These are phyloP conservation scores for Caranx melampygus DNA, from an alignment of 2,113 vertebrate species.

Conservation along the genomic window DNA sequence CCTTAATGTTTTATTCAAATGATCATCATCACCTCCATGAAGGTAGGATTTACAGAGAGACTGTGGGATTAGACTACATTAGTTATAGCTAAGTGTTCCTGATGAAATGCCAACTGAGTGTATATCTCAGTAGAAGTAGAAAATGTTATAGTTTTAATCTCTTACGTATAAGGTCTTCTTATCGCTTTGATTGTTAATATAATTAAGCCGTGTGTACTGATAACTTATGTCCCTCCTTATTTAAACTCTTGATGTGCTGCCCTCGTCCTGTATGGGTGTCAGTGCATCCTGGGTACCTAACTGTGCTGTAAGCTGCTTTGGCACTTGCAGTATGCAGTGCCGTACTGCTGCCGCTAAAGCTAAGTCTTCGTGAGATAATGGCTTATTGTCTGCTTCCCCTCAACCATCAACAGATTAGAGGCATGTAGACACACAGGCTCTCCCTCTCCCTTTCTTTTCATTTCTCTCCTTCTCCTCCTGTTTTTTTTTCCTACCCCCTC, in stretches of 20 bases:
- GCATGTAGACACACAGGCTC: constrained; percentile 71
- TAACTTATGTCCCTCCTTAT: constrained; percentile 32
- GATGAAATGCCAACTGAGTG: neutral
- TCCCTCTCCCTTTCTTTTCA: constrained; percentile 53
- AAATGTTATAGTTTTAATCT: neutral
- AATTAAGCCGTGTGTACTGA: constrained; percentile 1
- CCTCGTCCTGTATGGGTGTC: constrained; percentile 42
- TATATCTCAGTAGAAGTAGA: neutral
- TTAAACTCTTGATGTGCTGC: constrained; percentile 20
- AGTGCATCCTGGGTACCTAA: constrained; percentile 36
- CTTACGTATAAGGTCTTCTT: neutral
- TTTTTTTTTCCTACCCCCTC: constrained; percentile 27
- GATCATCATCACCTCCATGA: neutral
- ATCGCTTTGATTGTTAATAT: neutral
- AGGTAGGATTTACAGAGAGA: neutral
- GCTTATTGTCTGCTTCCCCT: constrained; percentile 78
- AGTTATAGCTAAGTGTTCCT: neutral
- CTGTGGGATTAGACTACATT: neutral
- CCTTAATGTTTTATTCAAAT: no score
- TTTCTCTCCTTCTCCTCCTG: constrained; percentile 48
- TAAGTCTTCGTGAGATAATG: constrained; percentile 72
- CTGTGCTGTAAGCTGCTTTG: constrained; percentile 57
- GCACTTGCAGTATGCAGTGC: constrained; percentile 44
- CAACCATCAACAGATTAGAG: constrained; percentile 80
- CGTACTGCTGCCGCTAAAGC: constrained; percentile 65